phyloP scores from a whole-genome alignment of 2,113 vertebrate species.

The Myrmecophaga tridactyla region DNA sequence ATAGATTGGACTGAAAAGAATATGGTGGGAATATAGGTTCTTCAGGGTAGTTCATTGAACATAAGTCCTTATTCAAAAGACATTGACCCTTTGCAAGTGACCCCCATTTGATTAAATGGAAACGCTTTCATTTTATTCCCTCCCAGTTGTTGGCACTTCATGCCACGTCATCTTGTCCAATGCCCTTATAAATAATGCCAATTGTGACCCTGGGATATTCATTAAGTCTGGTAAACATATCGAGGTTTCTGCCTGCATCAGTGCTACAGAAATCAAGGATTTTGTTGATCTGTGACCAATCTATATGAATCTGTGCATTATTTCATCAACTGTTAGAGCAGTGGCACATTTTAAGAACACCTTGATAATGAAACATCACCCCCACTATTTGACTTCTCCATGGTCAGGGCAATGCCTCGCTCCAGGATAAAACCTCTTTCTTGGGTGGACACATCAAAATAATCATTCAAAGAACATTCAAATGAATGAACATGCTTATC shows the following conservation, averaged over 20 bases:
- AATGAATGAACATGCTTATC: not conserved
- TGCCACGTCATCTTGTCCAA: not conserved
- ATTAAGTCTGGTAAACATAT: slow-evolving; percentile 1
- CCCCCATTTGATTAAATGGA: not conserved
- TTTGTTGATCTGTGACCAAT: not conserved
- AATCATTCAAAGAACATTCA: not conserved
- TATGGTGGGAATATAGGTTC: accelerated
- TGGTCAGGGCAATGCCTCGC: not conserved
- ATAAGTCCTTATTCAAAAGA: not conserved
- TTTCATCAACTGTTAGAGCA: not conserved
- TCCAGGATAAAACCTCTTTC: not conserved
- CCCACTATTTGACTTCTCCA: not conserved
- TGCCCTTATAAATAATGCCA: not conserved
- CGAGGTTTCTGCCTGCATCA: not conserved
- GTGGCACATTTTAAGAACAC: not conserved
- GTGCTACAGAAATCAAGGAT: not conserved
- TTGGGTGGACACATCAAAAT: not conserved
- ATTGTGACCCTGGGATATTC: not conserved
- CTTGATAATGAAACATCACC: not conserved
- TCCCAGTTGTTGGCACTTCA: not conserved
- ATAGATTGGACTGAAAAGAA: not conserved
- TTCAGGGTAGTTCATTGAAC: not conserved
- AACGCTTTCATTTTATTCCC: not conserved
- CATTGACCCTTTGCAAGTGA: not conserved
- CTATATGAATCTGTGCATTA: not conserved